Percentiles rank a stretch among this genome's conserved stretches.
These are phyloP conservation scores for Chalcosyrphus nemorum DNA, from an alignment of 2,888 invertebrate genomes.

Conservation along the genomic window DNA sequence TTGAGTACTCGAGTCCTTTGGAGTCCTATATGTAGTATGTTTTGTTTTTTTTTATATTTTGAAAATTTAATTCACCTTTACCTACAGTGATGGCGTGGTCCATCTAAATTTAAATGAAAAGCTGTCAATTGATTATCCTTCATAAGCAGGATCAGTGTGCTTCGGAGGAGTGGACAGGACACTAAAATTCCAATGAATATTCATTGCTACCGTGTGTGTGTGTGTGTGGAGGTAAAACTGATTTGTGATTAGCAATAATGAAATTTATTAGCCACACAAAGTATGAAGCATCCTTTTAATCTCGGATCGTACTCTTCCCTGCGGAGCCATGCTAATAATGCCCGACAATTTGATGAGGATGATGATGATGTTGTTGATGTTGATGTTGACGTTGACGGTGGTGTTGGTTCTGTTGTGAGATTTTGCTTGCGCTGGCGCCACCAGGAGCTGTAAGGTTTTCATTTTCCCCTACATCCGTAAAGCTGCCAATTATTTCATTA, in stretches of 20 bases:
- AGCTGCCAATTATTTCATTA: slow-evolving; percentile 68
- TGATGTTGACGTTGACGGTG: slow-evolving; percentile 19
- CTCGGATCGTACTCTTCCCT: neutral
- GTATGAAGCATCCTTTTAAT: slow-evolving; percentile 29
- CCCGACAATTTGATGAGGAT: slow-evolving; percentile 29
- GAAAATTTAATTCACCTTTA: neutral
- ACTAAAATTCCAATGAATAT: slow-evolving; percentile 52
- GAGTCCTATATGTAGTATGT: neutral
- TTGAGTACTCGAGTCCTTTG: neutral
- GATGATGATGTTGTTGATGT: slow-evolving; percentile 23
- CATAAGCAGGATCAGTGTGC: slow-evolving; percentile 60
- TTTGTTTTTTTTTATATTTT: neutral
- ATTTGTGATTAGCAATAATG: slow-evolving; percentile 51
- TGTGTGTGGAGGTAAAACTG: slow-evolving; percentile 12
- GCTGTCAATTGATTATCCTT: slow-evolving; percentile 62
- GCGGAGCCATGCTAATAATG: slow-evolving; percentile 47
- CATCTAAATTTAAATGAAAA: slow-evolving; percentile 41
- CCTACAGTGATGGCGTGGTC: slow-evolving; percentile 1
- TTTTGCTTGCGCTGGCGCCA: slow-evolving; percentile 11
- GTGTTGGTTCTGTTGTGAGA: neutral
- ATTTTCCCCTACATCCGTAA: neutral
- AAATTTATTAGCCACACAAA: slow-evolving; percentile 40
- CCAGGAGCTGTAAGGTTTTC: slow-evolving; percentile 46
- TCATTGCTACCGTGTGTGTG: slow-evolving; percentile 22
- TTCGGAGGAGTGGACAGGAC: neutral